Base-by-base conservation (phyloP, 1,140 invertebrate species). In the Brachionus asplanchnoidis region DNA sequence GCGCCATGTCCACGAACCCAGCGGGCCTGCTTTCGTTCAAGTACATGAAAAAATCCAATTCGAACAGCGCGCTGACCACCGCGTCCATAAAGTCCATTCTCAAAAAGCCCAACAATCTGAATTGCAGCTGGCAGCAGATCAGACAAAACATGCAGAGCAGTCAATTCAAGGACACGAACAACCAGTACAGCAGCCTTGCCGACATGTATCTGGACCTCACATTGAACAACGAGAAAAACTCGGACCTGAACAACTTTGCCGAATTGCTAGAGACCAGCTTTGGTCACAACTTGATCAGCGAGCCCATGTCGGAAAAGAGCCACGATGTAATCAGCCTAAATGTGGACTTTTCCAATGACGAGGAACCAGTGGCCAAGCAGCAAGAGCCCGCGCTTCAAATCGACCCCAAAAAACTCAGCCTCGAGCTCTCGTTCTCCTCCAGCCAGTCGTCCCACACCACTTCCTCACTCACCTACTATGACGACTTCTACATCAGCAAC, bases 401-500 rank as follows among this genome's bases (percentile, higher is more conserved):
- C 8, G 23, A 77, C 26, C 42, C 73, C 1, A 46, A 77, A 44
- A 77, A 77, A 23, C 23, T 26, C 7, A 26, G 20, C 4, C 20
- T 77, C 3, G 73, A 77, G 6, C 23, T 77, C 9, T 77, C 73
- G n/a, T 77, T 77, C 32, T 50, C 40, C 12, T 50, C 73, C 2
- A 50, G 20, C 50, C 42, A 17, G 26, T 50, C 73, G 3, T 23
- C 42, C 17, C 0, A n/a, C 5, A 50, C 42, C 26, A 26, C 20
- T 9, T 8, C 12, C 4, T 77, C 73, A 0, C 50, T 44, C 20
- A 50, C 73, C n/a, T 77, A 77, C 44, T 77, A 77, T 28, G 73
- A 77, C 73, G 73, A 77, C 23, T 77, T 77, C 28, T 77, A 77
- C 12, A 12, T 77, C 42, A 77, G 73, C 44, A 77, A 28, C 46